A percentile compares a stretch with the other conserved stretches of the same genome.
Conservation (phyloP, 2,113 vertebrate genomes). For the Podarcis cretensis region DNA sequence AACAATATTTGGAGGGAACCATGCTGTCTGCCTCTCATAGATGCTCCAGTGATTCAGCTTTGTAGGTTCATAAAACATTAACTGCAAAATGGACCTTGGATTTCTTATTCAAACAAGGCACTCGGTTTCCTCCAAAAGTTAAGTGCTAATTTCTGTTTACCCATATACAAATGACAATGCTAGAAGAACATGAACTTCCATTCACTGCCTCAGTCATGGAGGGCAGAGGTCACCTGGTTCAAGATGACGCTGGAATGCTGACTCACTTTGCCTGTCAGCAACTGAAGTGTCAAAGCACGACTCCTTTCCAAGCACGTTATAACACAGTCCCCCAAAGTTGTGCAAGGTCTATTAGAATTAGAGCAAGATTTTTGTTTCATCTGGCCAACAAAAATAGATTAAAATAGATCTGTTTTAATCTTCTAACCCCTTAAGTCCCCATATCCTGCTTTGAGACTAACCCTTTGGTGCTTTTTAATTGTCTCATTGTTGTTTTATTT, state of each 20-base stretch:
- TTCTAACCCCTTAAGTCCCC: not conserved
- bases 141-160: not conserved
- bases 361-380: not conserved
- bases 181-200: not conserved
- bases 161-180: not conserved
- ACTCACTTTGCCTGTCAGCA: not conserved
- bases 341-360: not conserved
- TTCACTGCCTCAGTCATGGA: fast-evolving
- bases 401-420: not conserved
- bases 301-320: not conserved
- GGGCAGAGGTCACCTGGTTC: conserved; percentile 10
- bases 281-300: fast-evolving
- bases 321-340: not conserved
- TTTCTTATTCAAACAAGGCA: not conserved
- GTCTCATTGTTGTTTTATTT: not conserved
- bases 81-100: not conserved
- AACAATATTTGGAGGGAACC: not conserved
- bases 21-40: not conserved
- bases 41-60: not conserved
- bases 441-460: not conserved
- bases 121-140: not conserved
- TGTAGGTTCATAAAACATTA: not conserved
- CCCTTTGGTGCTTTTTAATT: not conserved
- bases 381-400: not conserved
- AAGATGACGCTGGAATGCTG: not conserved